A percentile compares a stretch with the other conserved stretches of the same genome.
phyloP scores from a whole-genome alignment of 2,888 invertebrate species.

The Conchocele bisecta region DNA sequence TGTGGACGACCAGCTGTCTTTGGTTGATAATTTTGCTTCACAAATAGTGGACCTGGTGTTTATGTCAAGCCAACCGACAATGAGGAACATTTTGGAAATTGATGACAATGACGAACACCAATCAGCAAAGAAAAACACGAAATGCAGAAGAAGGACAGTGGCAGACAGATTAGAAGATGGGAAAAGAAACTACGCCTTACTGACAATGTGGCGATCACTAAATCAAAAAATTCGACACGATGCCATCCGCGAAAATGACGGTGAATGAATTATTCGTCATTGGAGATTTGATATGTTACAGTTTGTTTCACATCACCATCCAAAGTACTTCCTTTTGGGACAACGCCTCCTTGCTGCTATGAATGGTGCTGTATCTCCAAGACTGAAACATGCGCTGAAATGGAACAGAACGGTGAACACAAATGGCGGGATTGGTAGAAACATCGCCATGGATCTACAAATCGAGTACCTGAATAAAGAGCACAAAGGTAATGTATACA shows the following conservation, averaged over 20 bases:
- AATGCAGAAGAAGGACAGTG: slow-evolving; percentile 1
- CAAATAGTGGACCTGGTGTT: slow-evolving; percentile 36
- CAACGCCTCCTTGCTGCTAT: slow-evolving; percentile 38
- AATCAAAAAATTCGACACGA: slow-evolving; percentile 34
- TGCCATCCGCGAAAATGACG: slow-evolving; percentile 56
- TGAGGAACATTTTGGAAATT: slow-evolving; percentile 12
- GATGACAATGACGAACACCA: background rate
- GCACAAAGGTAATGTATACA: slow-evolving; percentile 42
- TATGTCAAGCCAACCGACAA: slow-evolving; percentile 11
- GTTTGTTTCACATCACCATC: slow-evolving; percentile 47
- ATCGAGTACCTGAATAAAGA: slow-evolving; percentile 56
- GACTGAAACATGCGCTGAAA: slow-evolving; percentile 30
- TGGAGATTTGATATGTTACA: slow-evolving; percentile 53
- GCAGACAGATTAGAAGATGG: slow-evolving; percentile 4
- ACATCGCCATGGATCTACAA: slow-evolving; percentile 56
- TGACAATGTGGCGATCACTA: slow-evolving; percentile 38
- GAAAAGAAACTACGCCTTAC: slow-evolving; percentile 5
- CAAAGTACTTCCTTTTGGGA: slow-evolving; percentile 48
- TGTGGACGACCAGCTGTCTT: slow-evolving; percentile 1
- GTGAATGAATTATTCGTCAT: slow-evolving; percentile 35
- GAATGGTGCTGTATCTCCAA: slow-evolving; percentile 34
- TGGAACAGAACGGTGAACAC: slow-evolving; percentile 56
- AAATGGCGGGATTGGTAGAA: slow-evolving; percentile 46
- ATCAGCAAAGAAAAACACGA: background rate
- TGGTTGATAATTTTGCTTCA: slow-evolving; percentile 5